These are phyloP conservation scores for Gastrophryne carolinensis DNA, from an alignment of 2,797 vertebrate species.

Conservation along the genomic window DNA sequence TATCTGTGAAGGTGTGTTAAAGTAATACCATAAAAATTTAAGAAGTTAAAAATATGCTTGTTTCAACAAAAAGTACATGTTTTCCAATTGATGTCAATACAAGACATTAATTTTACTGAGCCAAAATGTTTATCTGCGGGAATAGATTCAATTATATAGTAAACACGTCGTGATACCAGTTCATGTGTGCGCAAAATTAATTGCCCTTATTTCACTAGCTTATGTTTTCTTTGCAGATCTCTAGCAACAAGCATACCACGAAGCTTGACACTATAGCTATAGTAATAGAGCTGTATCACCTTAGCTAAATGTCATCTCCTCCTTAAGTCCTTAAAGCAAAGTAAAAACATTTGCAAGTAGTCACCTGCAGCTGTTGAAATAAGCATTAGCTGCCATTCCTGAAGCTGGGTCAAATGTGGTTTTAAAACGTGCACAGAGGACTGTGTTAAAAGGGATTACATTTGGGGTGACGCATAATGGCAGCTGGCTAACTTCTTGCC, in stretches of 20 bases:
- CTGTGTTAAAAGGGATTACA: slow-evolving; percentile 46
- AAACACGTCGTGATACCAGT: no score
- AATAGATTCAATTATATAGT: no score
- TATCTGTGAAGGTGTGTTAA: no score
- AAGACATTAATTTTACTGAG: no score
- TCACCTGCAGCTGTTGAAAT: slow-evolving; percentile 52
- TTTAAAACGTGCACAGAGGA: slow-evolving; percentile 45
- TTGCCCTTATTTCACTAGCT: not conserved
- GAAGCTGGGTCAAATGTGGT: slow-evolving; percentile 35
- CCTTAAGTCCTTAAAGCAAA: slow-evolving; percentile 20
- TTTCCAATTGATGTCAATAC: no score
- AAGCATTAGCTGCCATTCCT: slow-evolving; percentile 43
- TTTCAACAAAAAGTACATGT: no score
- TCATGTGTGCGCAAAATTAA: not conserved
- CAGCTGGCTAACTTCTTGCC: slow-evolving; percentile 46
- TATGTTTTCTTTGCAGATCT: not conserved
- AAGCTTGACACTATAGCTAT: not conserved
- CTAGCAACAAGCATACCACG: not conserved
- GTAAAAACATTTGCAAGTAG: slow-evolving; percentile 45
- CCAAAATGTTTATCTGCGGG: no score
- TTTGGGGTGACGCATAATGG: slow-evolving; percentile 39
- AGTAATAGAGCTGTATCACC: slow-evolving; percentile 14
- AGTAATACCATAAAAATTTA: no score
- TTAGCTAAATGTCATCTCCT: slow-evolving; percentile 6
- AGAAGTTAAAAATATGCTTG: no score